Percentiles rank a stretch among this genome's conserved stretches.
Evolutionary conservation across 1,140 invertebrate genomes (phyloP).

Genomic region (Orius insidiosus): DNA sequence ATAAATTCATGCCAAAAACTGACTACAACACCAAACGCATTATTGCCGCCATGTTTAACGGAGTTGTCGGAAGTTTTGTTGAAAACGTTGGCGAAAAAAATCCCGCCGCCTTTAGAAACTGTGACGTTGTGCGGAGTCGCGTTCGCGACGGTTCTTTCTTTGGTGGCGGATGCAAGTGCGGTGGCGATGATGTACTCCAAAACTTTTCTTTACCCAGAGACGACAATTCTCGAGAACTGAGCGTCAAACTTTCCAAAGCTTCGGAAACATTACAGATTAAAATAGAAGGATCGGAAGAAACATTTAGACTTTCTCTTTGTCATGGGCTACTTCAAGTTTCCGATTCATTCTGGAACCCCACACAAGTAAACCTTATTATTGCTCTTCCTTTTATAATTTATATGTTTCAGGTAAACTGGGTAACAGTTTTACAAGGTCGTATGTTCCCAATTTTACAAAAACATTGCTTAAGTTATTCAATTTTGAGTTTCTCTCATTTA

Average conservation of each 20-base stretch:
- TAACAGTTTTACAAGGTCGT: conserved; percentile 3
- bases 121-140: conserved; percentile 1
- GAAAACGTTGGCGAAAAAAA: background rate
- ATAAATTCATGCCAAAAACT: conserved; percentile 10
- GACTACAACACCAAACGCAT: background rate
- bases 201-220: conserved; percentile 5
- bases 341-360: conserved; percentile 6
- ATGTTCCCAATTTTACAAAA: conserved; percentile 10
- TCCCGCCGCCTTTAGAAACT: conserved; percentile 1
- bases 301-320: conserved; percentile 8
- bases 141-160: background rate
- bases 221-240: background rate
- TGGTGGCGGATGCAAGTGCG: background rate
- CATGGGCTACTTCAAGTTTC: conserved; percentile 5
- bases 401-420: conserved; percentile 6
- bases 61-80: conserved; percentile 10
- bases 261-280: background rate
- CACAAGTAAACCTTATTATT: too few relatives aligned
- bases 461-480: conserved; percentile 6
- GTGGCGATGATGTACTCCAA: conserved; percentile 13
- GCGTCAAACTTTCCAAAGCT: background rate
- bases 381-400: background rate
- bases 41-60: conserved; percentile 9
- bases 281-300: background rate
- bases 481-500: conserved; percentile 11